These are phyloP conservation scores for Portevinia maculata DNA, from an alignment of 2,888 invertebrate species.

Conservation along the genomic window DNA sequence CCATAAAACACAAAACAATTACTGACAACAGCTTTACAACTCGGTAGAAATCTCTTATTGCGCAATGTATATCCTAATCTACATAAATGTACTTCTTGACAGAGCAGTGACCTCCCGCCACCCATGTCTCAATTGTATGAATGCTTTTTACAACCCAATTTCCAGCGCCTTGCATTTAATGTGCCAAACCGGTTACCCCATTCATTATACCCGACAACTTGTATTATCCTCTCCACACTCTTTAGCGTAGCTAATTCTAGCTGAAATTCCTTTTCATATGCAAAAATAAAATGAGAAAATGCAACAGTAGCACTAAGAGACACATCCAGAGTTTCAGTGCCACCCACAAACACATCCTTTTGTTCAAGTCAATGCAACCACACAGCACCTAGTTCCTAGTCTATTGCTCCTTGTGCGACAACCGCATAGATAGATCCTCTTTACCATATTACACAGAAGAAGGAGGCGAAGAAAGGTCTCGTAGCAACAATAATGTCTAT, in stretches of 20 bases:
- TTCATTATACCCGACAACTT: conserved; percentile 65
- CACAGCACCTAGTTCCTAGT: conserved; percentile 53
- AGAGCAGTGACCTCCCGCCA: conserved; percentile 3
- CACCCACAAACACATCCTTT: conserved; percentile 49
- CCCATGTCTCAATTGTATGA: conserved; percentile 5
- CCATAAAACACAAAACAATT: not conserved
- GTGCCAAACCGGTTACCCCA: conserved; percentile 65
- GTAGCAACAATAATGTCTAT: conserved; percentile 45
- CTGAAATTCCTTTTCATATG: conserved; percentile 67
- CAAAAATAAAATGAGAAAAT: conserved; percentile 51
- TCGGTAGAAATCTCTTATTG: conserved; percentile 4
- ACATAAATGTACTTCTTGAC: conserved; percentile 34
- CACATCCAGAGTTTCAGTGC: conserved; percentile 4
- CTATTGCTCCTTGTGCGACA: conserved; percentile 64
- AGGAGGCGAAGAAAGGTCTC: conserved; percentile 18
- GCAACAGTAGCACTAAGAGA: conserved; percentile 67
- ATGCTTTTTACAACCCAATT: conserved; percentile 69
- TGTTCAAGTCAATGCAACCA: conserved; percentile 57
- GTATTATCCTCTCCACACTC: conserved; percentile 60
- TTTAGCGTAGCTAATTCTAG: conserved; percentile 70
- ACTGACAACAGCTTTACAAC: conserved; percentile 15
- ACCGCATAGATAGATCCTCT: conserved; percentile 64
- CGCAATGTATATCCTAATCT: conserved; percentile 35
- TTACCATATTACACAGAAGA: conserved; percentile 65
- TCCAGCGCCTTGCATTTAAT: conserved; percentile 69